phyloP scores from a whole-genome alignment of 2,888 invertebrate species.

The Molorchus minor region DNA sequence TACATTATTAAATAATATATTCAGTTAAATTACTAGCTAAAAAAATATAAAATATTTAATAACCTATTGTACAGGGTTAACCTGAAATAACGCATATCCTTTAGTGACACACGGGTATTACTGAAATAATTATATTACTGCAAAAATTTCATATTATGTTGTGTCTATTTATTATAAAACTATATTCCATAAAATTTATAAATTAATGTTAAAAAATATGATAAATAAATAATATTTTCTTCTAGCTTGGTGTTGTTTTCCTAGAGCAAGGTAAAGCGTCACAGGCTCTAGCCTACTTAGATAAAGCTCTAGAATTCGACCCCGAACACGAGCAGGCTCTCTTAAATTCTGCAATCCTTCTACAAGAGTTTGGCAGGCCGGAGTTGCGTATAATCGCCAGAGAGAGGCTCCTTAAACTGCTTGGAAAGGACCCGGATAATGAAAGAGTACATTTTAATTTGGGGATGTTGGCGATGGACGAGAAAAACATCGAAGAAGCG shows the following conservation, averaged over 20 bases:
- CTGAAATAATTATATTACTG: too few relatives aligned
- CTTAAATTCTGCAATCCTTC: conserved; percentile 92
- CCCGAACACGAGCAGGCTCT: conserved; percentile 96
- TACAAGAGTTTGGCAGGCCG: conserved; percentile 88
- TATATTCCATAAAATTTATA: too few relatives aligned
- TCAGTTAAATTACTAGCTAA: too few relatives aligned
- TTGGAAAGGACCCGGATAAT: conserved; percentile 81
- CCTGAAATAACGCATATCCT: too few relatives aligned
- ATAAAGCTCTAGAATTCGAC: conserved; percentile 90
- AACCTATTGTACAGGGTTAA: too few relatives aligned
- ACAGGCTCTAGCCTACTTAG: conserved; percentile 90
- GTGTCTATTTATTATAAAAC: too few relatives aligned
- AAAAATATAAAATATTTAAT: too few relatives aligned
- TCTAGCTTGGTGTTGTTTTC: conserved; percentile 90
- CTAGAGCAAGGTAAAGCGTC: conserved; percentile 91
- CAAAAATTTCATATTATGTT: too few relatives aligned
- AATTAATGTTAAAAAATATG: too few relatives aligned
- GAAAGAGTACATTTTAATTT: conserved; percentile 94
- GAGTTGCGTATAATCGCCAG: conserved; percentile 82
- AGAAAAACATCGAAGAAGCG: conserved; percentile 86
- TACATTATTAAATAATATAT: too few relatives aligned
- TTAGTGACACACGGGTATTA: too few relatives aligned
- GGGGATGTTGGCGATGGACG: conserved; percentile 95
- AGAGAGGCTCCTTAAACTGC: conserved; percentile 81
- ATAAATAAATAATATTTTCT: too few relatives aligned